Base-by-base conservation (phyloP, 1,140 invertebrate genomes). In the Reticulitermes speratus region DNA sequence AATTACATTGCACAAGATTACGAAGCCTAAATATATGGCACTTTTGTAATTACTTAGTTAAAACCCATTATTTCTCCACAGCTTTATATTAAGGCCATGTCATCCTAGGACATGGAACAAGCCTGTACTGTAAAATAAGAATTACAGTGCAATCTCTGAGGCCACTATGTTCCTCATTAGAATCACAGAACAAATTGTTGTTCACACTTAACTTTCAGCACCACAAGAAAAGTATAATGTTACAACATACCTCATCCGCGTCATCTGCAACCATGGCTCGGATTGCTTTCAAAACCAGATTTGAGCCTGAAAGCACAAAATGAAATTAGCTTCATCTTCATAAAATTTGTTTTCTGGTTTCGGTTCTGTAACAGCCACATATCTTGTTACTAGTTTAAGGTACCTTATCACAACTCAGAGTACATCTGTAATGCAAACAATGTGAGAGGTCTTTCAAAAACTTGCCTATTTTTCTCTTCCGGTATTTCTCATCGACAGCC, bases 401-500 rank as follows among this genome's bases (percentile, higher is more conserved):
- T 45, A 44, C 19, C 55, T 38, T 44, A 55, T 14, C 59, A 86
- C 88, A 82, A 38, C n/a, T 45, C 1, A 30, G 30, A 44, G 45
- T 84, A 48, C 3, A 21, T 45, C 1, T 32, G 6, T 44, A 87
- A 38, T 38, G 52, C 44, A 86, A 86, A 14, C 75, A 86, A 44
- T 55, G 52, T 55, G 52, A 52, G 16, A 48, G 45, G 16, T n/a
- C 82, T 84, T 84, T 85, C 44, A 85, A 84, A n/a, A n/a, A 88
- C 87, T 89, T 91, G 96, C 97, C 96, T 89, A 99, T 99, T 92
- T 97, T 97, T 89, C 94, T 95, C 92, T 99, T 97, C 88, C 99
- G 94, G 92, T 97, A 99, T 89, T 97, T 96, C 90, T 98, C 95
- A 92, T 99, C 98, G 14, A 99, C 98, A 69, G 98, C 99, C 89